Conservation (phyloP, 2,888 invertebrate species). For the Aquatica leii region DNA sequence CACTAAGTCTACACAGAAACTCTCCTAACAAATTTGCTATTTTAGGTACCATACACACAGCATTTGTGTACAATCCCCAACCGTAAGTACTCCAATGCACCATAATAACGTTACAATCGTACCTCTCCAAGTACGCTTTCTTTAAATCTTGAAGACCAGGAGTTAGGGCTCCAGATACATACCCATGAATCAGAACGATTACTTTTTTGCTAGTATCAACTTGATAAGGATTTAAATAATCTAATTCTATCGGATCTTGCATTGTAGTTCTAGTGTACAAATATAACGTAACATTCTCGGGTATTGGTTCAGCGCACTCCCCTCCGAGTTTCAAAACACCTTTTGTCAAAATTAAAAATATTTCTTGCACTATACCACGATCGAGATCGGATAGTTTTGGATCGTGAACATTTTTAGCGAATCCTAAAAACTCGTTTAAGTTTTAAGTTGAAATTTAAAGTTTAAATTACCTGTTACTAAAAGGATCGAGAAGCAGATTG, state of each 20-base stretch:
- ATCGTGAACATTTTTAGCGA: not conserved
- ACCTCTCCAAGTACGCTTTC: constrained; percentile 7
- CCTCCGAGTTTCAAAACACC: not conserved
- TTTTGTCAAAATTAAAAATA: too few relatives aligned
- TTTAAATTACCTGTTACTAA: too few relatives aligned
- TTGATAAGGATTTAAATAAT: not conserved
- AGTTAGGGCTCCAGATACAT: not conserved
- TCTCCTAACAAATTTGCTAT: constrained; percentile 2
- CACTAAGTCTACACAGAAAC: constrained; percentile 7
- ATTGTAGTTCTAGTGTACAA: constrained; percentile 1
- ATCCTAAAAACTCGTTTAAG: not conserved
- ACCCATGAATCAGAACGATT: constrained; percentile 15
- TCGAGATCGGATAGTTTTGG: too few relatives aligned
- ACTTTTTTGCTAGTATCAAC: not conserved
- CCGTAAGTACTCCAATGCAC: constrained; percentile 16
- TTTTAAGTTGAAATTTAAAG: too few relatives aligned
- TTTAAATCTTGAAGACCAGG: constrained; percentile 10
- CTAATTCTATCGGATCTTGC: not conserved
- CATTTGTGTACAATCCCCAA: constrained; percentile 1
- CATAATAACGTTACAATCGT: constrained; percentile 17
- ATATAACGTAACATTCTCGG: not conserved
- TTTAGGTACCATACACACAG: constrained; percentile 15
- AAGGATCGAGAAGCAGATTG: too few relatives aligned
- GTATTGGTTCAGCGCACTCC: not conserved
- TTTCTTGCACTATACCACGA: too few relatives aligned